Percentiles rank a stretch among this genome's conserved stretches.
Conservation (phyloP, 2,113 vertebrate genomes). For the Brachirus orientalis region DNA sequence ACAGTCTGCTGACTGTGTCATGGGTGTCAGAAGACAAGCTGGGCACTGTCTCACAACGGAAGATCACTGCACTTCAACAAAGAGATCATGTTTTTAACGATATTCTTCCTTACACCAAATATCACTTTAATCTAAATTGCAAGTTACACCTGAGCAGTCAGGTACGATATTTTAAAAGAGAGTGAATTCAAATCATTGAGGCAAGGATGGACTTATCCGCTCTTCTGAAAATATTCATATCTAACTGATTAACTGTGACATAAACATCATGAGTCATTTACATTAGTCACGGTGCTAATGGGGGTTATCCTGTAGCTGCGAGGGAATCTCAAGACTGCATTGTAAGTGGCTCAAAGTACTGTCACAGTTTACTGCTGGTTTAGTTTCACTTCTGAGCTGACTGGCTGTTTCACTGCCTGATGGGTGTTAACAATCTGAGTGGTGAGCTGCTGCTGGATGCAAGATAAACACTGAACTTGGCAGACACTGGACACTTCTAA, state of each 20-base stretch:
- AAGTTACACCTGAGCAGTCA: not conserved
- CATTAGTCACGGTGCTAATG: not conserved
- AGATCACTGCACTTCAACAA: not conserved
- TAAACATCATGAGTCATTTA: not conserved
- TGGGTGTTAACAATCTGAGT: too few relatives aligned
- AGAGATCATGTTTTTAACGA: not conserved
- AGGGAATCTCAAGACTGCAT: not conserved
- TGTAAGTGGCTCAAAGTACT: not conserved
- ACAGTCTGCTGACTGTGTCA: conserved; percentile 64
- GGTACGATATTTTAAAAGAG: not conserved
- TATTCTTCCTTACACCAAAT: not conserved
- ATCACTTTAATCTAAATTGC: not conserved
- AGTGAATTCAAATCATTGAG: not conserved
- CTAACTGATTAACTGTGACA: not conserved
- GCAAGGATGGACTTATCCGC: not conserved
- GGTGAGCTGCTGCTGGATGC: too few relatives aligned
- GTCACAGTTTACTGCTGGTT: not conserved
- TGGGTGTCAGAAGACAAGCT: conserved; percentile 26
- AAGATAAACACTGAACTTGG: too few relatives aligned
- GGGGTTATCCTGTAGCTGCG: not conserved
- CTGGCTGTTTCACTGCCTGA: too few relatives aligned
- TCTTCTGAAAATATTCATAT: too few relatives aligned
- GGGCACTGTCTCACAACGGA: not conserved
- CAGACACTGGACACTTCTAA: too few relatives aligned
- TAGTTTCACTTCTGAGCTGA: too few relatives aligned